Percentiles rank a stretch among this genome's conserved stretches.
Conservation (phyloP, 2,888 invertebrate genomes). For the Cephus pulcher region DNA sequence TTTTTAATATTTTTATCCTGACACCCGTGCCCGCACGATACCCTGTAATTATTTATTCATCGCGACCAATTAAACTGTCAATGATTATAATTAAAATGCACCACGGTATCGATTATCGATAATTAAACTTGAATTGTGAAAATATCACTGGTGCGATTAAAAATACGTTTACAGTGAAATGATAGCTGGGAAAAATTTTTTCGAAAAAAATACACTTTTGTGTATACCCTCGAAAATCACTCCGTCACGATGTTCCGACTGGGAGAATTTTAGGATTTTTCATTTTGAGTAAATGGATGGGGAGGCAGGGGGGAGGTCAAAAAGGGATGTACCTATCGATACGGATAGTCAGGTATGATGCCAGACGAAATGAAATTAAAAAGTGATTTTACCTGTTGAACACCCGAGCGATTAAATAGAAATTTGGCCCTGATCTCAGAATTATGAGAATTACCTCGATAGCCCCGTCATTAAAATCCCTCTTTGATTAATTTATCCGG, state of each 20-base stretch:
- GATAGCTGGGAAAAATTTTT: background rate
- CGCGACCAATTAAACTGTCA: background rate
- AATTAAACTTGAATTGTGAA: background rate
- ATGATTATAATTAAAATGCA: background rate
- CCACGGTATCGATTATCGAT: no score
- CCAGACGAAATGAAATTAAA: slow-evolving; percentile 3
- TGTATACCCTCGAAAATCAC: background rate
- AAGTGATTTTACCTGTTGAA: slow-evolving; percentile 1
- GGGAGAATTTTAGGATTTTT: background rate
- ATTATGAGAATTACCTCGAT: slow-evolving; percentile 50
- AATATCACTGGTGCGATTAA: background rate
- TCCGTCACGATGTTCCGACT: background rate
- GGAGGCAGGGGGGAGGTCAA: background rate
- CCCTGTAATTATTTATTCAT: background rate
- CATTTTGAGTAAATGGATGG: background rate
- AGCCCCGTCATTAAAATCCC: slow-evolving; percentile 48
- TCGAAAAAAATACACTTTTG: background rate
- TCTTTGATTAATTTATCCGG: slow-evolving; percentile 51
- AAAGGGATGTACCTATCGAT: background rate
- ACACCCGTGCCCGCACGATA: background rate
- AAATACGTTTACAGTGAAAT: background rate
- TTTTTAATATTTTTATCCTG: background rate
- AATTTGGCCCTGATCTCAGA: slow-evolving; percentile 26
- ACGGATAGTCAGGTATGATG: background rate
- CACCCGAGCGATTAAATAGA: slow-evolving; percentile 19